These are phyloP conservation scores for Hemicentrotus pulcherrimus DNA, from an alignment of 35 echinoderm and acorn worm genomes.

Conservation along the genomic window DNA sequence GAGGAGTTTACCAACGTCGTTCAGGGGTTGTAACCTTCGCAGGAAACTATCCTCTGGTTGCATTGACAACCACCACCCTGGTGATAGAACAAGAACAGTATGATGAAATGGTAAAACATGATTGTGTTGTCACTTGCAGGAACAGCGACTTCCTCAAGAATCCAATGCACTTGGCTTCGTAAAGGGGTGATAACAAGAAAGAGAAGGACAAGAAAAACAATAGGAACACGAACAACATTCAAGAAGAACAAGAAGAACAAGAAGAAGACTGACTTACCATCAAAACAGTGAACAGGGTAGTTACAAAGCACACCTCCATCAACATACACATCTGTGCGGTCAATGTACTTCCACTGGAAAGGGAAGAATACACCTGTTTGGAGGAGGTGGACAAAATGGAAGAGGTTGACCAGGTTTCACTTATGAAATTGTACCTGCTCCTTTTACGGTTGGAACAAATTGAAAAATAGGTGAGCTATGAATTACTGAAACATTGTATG, in stretches of 20 bases:
- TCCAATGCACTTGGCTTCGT: not conserved
- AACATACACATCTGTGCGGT: constrained; percentile 67
- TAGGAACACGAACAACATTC: too few species aligned
- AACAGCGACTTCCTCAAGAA: not conserved
- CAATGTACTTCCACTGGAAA: constrained; percentile 52
- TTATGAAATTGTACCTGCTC: too few species aligned
- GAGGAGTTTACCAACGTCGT: constrained; percentile 64
- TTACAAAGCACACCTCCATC: constrained; percentile 90
- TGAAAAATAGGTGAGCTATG: too few species aligned
- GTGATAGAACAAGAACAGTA: not conserved
- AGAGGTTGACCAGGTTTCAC: not conserved
- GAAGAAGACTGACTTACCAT: constrained; percentile 59
- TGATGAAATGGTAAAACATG: not conserved
- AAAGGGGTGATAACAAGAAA: too few species aligned
- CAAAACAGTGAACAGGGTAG: constrained; percentile 88
- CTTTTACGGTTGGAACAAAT: too few species aligned
- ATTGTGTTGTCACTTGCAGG: not conserved
- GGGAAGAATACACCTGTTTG: constrained; percentile 65
- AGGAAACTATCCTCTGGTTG: constrained; percentile 72
- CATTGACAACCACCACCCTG: constrained; percentile 87
- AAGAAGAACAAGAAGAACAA: too few species aligned
- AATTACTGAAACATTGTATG: too few species aligned
- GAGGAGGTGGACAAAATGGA: not conserved
- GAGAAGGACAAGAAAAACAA: too few species aligned
- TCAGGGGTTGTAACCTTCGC: constrained; percentile 51